Percentiles rank a stretch among this genome's conserved stretches.
These are phyloP conservation scores for Drosophila asahinai DNA, from an alignment of 1,140 invertebrate species.

Conservation along the genomic window DNA sequence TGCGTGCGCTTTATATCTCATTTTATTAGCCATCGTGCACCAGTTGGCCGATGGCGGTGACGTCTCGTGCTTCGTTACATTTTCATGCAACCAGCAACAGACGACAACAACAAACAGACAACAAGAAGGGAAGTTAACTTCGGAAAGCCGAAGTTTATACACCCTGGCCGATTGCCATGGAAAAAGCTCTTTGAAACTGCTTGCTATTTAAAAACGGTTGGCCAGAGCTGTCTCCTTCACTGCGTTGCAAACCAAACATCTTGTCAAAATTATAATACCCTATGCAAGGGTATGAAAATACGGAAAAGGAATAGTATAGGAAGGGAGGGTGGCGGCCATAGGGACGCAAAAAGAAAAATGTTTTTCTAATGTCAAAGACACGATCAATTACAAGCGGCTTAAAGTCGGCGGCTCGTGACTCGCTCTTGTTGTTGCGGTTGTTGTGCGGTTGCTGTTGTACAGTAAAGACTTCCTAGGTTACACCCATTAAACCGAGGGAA, in stretches of 20 bases:
- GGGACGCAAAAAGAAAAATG: conserved; percentile 26
- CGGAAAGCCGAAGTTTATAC: too few species aligned
- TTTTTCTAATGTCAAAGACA: conserved; percentile 67
- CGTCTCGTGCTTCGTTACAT: conserved; percentile 51
- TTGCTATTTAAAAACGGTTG: too few species aligned
- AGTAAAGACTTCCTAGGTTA: neutral
- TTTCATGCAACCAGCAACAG: conserved; percentile 45
- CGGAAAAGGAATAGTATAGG: neutral
- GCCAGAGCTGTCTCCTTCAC: too few species aligned
- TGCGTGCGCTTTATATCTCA: conserved; percentile 62
- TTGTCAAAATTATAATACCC: too few species aligned
- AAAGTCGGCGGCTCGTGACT: conserved; percentile 55
- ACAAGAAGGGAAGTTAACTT: neutral
- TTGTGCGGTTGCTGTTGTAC: conserved; percentile 30
- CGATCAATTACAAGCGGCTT: conserved; percentile 64
- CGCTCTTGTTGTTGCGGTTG: conserved; percentile 27
- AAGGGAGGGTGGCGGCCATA: neutral
- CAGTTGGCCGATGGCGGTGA: conserved; percentile 33
- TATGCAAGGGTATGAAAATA: neutral
- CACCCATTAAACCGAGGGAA: too few species aligned
- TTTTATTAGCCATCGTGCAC: conserved; percentile 64
- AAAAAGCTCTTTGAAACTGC: too few species aligned
- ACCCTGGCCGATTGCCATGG: too few species aligned
- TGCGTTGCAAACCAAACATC: too few species aligned
- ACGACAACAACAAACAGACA: conserved; percentile 16